These are phyloP conservation scores for Grantiella picta DNA, from an alignment of 2,113 vertebrate species.

Conservation along the genomic window DNA sequence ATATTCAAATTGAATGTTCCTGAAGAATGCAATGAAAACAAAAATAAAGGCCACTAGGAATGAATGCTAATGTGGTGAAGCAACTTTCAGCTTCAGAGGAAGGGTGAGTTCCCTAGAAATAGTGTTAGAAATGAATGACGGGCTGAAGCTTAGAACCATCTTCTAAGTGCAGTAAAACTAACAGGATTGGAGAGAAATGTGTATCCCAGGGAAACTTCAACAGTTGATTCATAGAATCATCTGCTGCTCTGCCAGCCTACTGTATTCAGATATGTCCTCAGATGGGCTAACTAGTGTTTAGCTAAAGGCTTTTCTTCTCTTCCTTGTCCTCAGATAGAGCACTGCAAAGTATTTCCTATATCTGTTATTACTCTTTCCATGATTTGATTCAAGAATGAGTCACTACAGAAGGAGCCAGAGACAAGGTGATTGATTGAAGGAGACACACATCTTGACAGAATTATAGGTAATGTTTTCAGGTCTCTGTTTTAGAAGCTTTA, in stretches of 20 bases:
- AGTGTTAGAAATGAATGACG: neutral
- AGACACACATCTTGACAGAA: neutral
- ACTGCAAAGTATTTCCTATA: neutral
- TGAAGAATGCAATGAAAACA: neutral
- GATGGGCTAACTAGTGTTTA: neutral
- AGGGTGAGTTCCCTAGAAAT: neutral
- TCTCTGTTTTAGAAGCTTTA: neutral
- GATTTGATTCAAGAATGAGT: neutral
- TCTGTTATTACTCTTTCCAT: neutral
- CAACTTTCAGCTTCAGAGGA: neutral
- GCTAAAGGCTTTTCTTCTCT: neutral
- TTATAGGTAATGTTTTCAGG: neutral
- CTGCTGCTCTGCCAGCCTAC: neutral
- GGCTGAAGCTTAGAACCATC: neutral
- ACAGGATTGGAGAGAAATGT: neutral
- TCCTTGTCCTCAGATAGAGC: neutral
- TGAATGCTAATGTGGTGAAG: accelerated
- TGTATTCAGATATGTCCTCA: neutral
- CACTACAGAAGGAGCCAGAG: neutral
- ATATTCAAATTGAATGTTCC: neutral
- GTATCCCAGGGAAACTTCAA: neutral
- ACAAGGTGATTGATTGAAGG: neutral
- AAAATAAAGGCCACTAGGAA: neutral
- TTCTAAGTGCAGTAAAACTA: neutral
- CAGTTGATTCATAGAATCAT: neutral